Percentiles rank a stretch among this genome's conserved stretches.
These are phyloP conservation scores for Cryptotis parvus DNA, from an alignment of 2,113 vertebrate genomes.

Conservation along the genomic window DNA sequence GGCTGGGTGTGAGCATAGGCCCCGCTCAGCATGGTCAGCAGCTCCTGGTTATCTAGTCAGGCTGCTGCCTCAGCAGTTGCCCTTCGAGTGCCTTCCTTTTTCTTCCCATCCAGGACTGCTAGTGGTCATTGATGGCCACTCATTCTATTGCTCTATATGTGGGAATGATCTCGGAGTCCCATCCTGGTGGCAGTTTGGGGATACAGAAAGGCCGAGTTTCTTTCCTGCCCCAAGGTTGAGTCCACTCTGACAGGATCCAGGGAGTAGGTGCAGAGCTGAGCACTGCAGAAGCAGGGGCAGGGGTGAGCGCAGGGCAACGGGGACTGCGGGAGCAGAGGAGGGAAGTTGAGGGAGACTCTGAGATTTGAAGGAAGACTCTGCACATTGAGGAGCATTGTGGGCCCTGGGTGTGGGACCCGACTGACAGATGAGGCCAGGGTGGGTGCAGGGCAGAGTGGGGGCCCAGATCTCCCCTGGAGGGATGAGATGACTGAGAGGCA, in stretches of 20 bases:
- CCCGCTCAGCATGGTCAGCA: not conserved
- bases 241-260: no score
- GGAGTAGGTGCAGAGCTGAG: no score
- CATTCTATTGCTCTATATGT: not conserved
- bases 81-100: not conserved
- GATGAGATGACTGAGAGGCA: no score
- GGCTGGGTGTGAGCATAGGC: not conserved
- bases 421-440: no score
- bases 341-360: not conserved
- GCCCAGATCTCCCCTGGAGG: no score
- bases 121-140: not conserved
- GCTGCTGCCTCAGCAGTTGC: not conserved
- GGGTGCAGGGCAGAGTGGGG: no score
- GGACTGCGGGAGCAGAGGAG: accelerated
- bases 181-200: not conserved
- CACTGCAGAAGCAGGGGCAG: not conserved
- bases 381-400: no score
- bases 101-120: not conserved
- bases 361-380: not conserved
- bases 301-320: accelerated
- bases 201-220: not conserved
- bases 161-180: no score
- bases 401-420: no score
- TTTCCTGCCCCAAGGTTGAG: not conserved
- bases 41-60: not conserved